A percentile compares a stretch with the other conserved stretches of the same genome.
Evolutionary conservation across 2,113 vertebrate genomes (phyloP).

Genomic region (Balaeniceps rex): DNA sequence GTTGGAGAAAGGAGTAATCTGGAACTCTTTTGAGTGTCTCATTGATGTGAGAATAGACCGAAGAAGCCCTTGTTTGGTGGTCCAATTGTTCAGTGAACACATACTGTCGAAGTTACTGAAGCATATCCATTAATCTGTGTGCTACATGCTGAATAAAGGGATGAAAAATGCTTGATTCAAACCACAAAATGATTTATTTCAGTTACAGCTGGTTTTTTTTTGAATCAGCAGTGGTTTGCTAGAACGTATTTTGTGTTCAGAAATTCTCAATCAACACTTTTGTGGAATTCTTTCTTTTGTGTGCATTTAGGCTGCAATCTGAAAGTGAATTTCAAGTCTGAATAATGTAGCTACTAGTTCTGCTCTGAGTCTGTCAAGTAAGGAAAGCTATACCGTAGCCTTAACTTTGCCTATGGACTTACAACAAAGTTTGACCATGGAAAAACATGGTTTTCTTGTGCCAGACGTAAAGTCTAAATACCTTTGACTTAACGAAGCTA

Average conservation of each 20-base stretch:
- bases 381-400: not conserved
- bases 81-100: conserved; percentile 40
- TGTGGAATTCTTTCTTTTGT: not conserved
- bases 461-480: not conserved
- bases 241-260: not conserved
- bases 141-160: conserved; percentile 21
- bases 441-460: not conserved
- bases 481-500: not conserved
- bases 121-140: conserved; percentile 31
- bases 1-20: conserved; percentile 46
- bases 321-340: not conserved
- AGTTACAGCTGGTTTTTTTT: not conserved
- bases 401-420: not conserved
- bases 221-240: not conserved
- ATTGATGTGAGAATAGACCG: conserved; percentile 2
- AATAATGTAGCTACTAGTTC: not conserved
- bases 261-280: conserved; percentile 31
- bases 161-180: conserved; percentile 31
- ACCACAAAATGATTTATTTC: conserved; percentile 16
- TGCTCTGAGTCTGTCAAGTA: not conserved
- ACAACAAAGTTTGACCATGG: not conserved
- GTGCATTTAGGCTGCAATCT: not conserved
- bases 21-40: conserved; percentile 42
- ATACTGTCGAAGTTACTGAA: conserved; percentile 2
- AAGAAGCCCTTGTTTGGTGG: conserved; percentile 43